These are phyloP conservation scores for Diloba caeruleocephala DNA, from an alignment of 2,888 invertebrate species.

Conservation along the genomic window DNA sequence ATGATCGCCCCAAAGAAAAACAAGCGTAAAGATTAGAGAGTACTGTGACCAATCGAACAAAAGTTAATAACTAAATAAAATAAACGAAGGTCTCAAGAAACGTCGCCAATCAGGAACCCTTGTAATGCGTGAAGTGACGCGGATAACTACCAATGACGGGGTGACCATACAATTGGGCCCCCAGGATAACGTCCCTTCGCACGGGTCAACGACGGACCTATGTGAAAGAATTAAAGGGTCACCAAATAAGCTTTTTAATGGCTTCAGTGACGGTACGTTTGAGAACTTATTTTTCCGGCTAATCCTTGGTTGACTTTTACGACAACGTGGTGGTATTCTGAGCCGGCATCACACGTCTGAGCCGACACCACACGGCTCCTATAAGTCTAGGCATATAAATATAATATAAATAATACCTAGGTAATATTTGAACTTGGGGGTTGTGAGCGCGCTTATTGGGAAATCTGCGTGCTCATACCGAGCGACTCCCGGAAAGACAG, in stretches of 20 bases:
- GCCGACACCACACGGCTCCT: no score
- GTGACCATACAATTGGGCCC: constrained; percentile 45
- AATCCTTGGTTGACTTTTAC: constrained; percentile 19
- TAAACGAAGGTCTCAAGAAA: constrained; percentile 48
- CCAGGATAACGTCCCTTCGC: constrained; percentile 49
- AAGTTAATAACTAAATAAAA: constrained; percentile 55
- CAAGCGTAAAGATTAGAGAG: constrained; percentile 36
- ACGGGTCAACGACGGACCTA: constrained; percentile 45
- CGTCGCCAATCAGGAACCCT: constrained; percentile 58
- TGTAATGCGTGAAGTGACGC: constrained; percentile 63
- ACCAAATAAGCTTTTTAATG: constrained; percentile 40
- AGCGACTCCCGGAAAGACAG: no score
- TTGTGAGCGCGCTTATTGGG: no score
- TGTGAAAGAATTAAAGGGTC: constrained; percentile 50
- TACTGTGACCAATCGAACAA: constrained; percentile 32
- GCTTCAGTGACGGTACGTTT: constrained; percentile 27
- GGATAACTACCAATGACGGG: constrained; percentile 55
- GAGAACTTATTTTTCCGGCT: constrained; percentile 19
- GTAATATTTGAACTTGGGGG: no score
- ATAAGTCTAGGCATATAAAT: no score
- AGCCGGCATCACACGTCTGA: no score
- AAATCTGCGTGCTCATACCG: no score
- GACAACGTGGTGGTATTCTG: no score
- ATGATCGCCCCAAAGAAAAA: constrained; percentile 11
- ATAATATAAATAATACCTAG: no score